Evolutionary conservation across 2,888 invertebrate genomes (phyloP).

Genomic region (Spisula solida): DNA sequence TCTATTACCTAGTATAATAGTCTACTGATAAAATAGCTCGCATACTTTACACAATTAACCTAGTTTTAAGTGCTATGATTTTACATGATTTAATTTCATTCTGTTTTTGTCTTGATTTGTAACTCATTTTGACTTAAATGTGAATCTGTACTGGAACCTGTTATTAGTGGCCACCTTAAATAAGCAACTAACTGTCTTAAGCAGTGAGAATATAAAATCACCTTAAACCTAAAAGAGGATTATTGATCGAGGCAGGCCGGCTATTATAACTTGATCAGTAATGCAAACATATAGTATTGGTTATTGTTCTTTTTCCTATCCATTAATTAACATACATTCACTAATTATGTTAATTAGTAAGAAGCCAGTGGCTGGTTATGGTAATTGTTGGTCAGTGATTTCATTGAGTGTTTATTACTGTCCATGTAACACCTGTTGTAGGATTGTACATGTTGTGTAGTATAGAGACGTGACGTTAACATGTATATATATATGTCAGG

Average conservation of each 20-base stretch:
- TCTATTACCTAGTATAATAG: not conserved
- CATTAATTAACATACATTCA: no score
- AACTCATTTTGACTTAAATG: not conserved
- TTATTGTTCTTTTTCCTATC: not conserved
- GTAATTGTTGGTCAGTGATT: not conserved
- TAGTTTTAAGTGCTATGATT: slow-evolving; percentile 15
- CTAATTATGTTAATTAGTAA: not conserved
- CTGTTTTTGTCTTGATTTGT: not conserved
- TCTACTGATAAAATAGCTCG: not conserved
- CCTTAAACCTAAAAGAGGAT: not conserved
- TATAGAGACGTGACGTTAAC: not conserved
- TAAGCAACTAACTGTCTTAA: no score
- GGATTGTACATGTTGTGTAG: not conserved
- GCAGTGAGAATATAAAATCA: no score
- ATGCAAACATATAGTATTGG: not conserved
- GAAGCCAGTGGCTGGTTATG: not conserved
- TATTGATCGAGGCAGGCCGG: not conserved
- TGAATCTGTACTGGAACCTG: no score
- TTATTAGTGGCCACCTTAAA: not conserved
- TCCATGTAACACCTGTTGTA: not conserved
- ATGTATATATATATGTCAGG: not conserved
- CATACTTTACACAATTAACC: not conserved
- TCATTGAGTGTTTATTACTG: not conserved
- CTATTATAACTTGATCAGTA: not conserved
- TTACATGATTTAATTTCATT: not conserved